Percentiles rank a stretch among this genome's conserved stretches.
Evolutionary conservation across 2,888 invertebrate genomes (phyloP).

Genomic region (Drosophila ochracea): DNA sequence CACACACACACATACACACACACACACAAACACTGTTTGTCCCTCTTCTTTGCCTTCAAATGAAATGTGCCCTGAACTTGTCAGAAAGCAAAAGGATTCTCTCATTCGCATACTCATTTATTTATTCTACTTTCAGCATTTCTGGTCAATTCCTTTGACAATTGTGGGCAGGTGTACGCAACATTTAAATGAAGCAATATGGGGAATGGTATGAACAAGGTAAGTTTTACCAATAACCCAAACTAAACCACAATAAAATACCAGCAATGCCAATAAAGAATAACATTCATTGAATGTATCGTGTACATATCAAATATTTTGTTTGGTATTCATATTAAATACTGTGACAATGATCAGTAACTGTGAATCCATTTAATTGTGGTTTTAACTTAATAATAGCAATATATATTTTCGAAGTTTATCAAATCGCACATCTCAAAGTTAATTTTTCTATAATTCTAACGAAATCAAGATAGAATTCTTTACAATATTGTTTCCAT

Average conservation of each 20-base stretch:
- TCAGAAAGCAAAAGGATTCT: constrained; percentile 29
- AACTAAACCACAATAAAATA: background rate
- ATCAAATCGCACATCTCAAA: background rate
- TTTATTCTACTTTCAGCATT: constrained; percentile 45
- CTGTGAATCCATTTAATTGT: background rate
- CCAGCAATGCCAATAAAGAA: background rate
- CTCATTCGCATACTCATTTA: background rate
- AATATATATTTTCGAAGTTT: background rate
- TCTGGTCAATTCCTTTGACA: constrained; percentile 55
- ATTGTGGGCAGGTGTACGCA: constrained; percentile 59
- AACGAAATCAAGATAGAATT: background rate
- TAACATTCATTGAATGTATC: no score
- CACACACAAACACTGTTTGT: constrained; percentile 2
- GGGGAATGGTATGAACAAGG: constrained; percentile 97
- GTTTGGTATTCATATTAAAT: background rate
- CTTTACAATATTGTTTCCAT: background rate
- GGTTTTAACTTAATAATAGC: background rate
- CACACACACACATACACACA: background rate
- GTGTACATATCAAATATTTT: background rate
- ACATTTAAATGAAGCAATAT: constrained; percentile 86
- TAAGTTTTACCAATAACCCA: constrained; percentile 83
- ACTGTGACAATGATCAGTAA: background rate
- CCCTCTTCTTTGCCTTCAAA: constrained; percentile 32
- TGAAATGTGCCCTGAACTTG: constrained; percentile 50
- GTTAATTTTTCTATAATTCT: accelerated